Evolutionary conservation across 2,888 invertebrate genomes (phyloP), one percentile per base, ranked within the genome.

Genomic region (Amiota mariae): DNA sequence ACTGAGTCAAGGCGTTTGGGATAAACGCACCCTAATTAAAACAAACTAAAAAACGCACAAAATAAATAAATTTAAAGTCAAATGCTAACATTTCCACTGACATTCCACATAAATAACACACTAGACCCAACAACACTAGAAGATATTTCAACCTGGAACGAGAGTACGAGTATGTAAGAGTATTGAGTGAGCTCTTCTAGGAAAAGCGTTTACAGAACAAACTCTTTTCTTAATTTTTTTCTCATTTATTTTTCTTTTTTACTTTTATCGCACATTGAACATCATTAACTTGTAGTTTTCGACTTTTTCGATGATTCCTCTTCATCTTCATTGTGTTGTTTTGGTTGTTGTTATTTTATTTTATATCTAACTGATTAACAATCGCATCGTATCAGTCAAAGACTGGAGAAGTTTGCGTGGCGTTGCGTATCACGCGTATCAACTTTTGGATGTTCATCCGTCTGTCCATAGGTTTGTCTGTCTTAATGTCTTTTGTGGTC

Each of bases 351-450:
- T 71, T 78, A 78, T 85, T 84, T 80, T 84, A 84, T 85, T 84
- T 85, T 85, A 83, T 83, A 85, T 83, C 85, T 84, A 84, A 85
- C 85, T 83, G 83, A 85, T 83, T 83, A 83, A 83, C 83, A 83
- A 83, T 83, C 85, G 84, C 54, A 66, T 46, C 54, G 24, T 68
- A 68, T 68, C 51, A 68, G 67, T 68, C 20, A 68, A 63, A 67
- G 48, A 67, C 24, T 47, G 67, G 67, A 36, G 36, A 6, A 36
- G 57, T 13, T 57, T 15, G 57, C 36, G 36, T 36, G 36, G 36
- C 36, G 36, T 36, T 57, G 57, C 15, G 15, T 57, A 57, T 57
- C 57, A 15, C 36, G 36, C 36, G 36, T 18, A 59, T 11, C 8
- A 59, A 8, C 8, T 15, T 18, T 51, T 51, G 13, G 18, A 18